Base-by-base conservation (phyloP, 2,888 invertebrate genomes). In the Dynastes tityus region DNA sequence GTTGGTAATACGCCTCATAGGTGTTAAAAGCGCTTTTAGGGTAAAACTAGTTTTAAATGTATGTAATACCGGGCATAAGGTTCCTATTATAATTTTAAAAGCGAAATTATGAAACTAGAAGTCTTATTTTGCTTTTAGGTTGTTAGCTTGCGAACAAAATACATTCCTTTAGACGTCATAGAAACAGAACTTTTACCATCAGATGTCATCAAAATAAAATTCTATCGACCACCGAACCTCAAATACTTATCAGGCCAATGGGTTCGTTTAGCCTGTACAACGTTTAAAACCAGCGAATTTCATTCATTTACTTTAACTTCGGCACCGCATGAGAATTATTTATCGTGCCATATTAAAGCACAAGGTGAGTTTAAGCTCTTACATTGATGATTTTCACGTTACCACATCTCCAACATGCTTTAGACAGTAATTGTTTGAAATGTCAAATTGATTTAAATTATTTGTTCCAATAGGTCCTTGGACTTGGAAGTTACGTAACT, bases 401-500 rank as follows among this genome's bases (percentile, higher is more conserved):
- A 5, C 1, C 55, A 53, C 3, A 55, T 55, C 16, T 55, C 1
- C 55, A 55, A 45, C 8, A 8, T 45, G 45, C 6, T 45, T 45
- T 45, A 45, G 8, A 45, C 1, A 45, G 5, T 1, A 37, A 37
- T 37, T 37, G 0, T 37, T 37, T 37, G 37, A 53, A 53, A 53
- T 53, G 53, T 45, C 45, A 58, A 58, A 22, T 4, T 58, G 4
- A 58, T 8, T 55, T 55, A 16, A 55, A 16, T 55, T 22, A 8
- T 6, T 1, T 58, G 6, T 22, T 8, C 5, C 6, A 0, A n/a
- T 76, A 86, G 94, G 98, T 0, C 98, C 98, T 0, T 98, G 98
- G 98, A 98, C 98, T 0, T 98, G 98, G 98, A 98, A 98, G 84
- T 89, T 98, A 29, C 91, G 98, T 67, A 97, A 98, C 87, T 97